These are phyloP conservation scores for Acrocyrtus sp. DNA, from an alignment of 2,888 invertebrate genomes.

Conservation along the genomic window DNA sequence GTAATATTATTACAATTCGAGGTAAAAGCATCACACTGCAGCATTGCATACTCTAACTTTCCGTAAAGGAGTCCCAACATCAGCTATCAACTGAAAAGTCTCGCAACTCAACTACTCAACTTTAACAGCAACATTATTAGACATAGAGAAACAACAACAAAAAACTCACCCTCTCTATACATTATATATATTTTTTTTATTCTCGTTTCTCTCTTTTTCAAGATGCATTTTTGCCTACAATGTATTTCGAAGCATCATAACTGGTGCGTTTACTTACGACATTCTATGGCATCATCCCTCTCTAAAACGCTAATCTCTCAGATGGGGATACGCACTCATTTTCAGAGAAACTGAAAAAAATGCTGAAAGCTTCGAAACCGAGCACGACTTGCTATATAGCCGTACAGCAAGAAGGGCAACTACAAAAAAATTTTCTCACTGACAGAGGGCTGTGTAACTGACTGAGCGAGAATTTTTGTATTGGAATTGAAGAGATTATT, in stretches of 20 bases:
- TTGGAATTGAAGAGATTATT: too few species aligned
- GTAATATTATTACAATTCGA: background rate
- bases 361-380: too few species aligned
- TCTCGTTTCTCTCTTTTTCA: background rate
- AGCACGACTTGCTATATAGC: too few species aligned
- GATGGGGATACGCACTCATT: too few species aligned
- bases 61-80: conserved; percentile 32
- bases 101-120: conserved; percentile 33
- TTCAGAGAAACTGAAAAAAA: too few species aligned
- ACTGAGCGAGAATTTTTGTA: too few species aligned
- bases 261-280: background rate
- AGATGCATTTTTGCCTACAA: background rate
- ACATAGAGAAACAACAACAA: background rate
- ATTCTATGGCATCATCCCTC: background rate
- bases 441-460: too few species aligned
- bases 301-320: too few species aligned
- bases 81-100: conserved; percentile 43
- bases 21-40: conserved; percentile 44
- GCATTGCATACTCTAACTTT: conserved; percentile 41
- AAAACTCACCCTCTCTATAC: conserved; percentile 52
- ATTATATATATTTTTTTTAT: too few species aligned
- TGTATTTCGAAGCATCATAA: background rate
- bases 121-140: too few species aligned
- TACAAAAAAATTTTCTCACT: too few species aligned
- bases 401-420: too few species aligned